These are phyloP conservation scores for Pycnonotus jocosus DNA, from an alignment of 2,113 vertebrate species.

Conservation along the genomic window DNA sequence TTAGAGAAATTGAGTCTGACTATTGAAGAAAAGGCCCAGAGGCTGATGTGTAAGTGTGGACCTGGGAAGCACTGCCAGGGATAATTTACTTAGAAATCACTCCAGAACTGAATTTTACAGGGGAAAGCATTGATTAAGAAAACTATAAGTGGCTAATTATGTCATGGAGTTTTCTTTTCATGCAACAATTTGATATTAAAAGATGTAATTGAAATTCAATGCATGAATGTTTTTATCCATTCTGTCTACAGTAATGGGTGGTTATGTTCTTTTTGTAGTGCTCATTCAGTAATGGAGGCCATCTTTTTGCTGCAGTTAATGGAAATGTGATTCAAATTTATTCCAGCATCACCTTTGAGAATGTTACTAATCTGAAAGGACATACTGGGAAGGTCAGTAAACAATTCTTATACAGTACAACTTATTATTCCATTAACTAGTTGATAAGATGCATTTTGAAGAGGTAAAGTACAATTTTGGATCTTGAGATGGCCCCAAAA, in stretches of 20 bases:
- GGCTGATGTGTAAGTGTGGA: background rate
- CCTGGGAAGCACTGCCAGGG: background rate
- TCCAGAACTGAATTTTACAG: background rate
- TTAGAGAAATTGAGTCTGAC: background rate
- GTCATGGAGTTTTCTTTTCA: background rate
- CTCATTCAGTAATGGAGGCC: slow-evolving; percentile 88
- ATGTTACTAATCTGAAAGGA: slow-evolving; percentile 85
- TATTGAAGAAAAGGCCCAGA: background rate
- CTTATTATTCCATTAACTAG: background rate
- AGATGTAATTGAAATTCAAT: background rate
- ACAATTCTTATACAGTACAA: background rate
- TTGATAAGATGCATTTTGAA: background rate
- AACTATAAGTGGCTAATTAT: background rate
- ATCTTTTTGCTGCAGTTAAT: slow-evolving; percentile 90
- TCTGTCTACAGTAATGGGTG: background rate
- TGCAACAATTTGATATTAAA: background rate
- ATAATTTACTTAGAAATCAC: background rate
- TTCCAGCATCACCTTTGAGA: slow-evolving; percentile 85
- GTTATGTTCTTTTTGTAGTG: slow-evolving; percentile 73
- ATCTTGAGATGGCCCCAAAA: background rate
- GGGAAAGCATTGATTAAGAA: background rate
- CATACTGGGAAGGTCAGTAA: slow-evolving; percentile 89
- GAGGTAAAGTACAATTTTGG: background rate
- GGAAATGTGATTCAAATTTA: slow-evolving; percentile 92
- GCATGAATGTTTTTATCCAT: background rate